These are phyloP conservation scores for Thaumetopoea pityocampa DNA, from an alignment of 1,140 invertebrate genomes.

Conservation along the genomic window DNA sequence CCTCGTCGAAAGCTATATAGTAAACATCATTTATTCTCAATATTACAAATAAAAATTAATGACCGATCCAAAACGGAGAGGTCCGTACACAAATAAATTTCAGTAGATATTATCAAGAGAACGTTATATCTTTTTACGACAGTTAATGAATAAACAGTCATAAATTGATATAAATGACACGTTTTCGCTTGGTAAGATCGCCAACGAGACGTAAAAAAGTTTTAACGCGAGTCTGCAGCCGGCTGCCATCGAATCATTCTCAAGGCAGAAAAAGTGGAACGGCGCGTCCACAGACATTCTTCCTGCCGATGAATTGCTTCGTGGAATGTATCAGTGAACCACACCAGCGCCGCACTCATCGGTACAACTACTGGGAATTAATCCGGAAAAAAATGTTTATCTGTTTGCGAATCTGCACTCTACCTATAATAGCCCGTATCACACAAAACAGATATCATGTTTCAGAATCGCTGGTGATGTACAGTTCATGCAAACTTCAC, in stretches of 20 bases:
- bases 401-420: background rate
- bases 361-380: background rate
- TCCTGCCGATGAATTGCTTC: constrained; percentile 27
- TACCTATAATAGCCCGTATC: no score
- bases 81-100: constrained; percentile 5
- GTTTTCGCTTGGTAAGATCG: constrained; percentile 32
- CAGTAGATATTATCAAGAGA: constrained; percentile 9
- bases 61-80: background rate
- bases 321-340: constrained; percentile 19
- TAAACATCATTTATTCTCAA: no score
- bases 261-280: constrained; percentile 30
- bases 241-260: constrained; percentile 23
- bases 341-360: constrained; percentile 1
- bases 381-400: constrained; percentile 1
- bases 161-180: constrained; percentile 37
- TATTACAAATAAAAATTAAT: no score
- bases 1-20: no score
- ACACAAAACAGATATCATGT: no score
- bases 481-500: no score
- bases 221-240: constrained; percentile 20
- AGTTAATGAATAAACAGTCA: constrained; percentile 27
- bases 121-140: constrained; percentile 22
- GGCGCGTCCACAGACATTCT: constrained; percentile 20
- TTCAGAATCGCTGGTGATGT: no score
- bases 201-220: constrained; percentile 29